phyloP scores from a whole-genome alignment of 1,140 invertebrate species.

The Drosophila equinoxialis region DNA sequence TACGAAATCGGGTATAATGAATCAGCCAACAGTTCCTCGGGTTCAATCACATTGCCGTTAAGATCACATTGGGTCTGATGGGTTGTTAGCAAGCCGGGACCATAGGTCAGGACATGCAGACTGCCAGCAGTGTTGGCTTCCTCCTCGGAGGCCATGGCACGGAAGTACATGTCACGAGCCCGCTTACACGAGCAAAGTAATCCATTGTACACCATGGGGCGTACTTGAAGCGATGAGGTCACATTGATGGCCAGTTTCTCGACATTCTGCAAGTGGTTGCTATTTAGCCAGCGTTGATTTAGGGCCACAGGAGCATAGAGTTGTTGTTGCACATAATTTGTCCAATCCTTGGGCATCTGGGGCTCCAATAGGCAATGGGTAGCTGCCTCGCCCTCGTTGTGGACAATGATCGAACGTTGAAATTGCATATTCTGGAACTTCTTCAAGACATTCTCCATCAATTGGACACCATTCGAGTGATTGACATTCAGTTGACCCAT shows the following conservation, averaged over 20 bases:
- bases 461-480: slow-evolving; percentile 37
- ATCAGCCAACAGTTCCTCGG: slow-evolving; percentile 38
- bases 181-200: slow-evolving; percentile 94
- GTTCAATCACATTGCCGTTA: slow-evolving; percentile 64
- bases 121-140: slow-evolving; percentile 48
- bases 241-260: slow-evolving; percentile 91
- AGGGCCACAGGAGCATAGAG: slow-evolving; percentile 90
- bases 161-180: slow-evolving; percentile 95
- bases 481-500: slow-evolving; percentile 28
- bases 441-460: slow-evolving; percentile 43
- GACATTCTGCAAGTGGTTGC: slow-evolving; percentile 76
- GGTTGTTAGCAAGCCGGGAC: slow-evolving; percentile 96
- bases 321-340: slow-evolving; percentile 90
- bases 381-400: slow-evolving; percentile 95
- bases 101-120: slow-evolving; percentile 93
- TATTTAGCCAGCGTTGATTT: slow-evolving; percentile 88
- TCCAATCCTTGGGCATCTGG: slow-evolving; percentile 85
- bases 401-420: slow-evolving; percentile 89
- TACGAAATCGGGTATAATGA: slow-evolving; percentile 4
- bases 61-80: slow-evolving; percentile 84
- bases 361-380: slow-evolving; percentile 85
- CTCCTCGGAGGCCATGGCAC: slow-evolving; percentile 90
- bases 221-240: slow-evolving; percentile 92
- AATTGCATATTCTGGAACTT: slow-evolving; percentile 80
- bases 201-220: slow-evolving; percentile 89